Evolutionary conservation across 2,797 vertebrate genomes (phyloP).

Genomic region (Cercopithecus diana): DNA sequence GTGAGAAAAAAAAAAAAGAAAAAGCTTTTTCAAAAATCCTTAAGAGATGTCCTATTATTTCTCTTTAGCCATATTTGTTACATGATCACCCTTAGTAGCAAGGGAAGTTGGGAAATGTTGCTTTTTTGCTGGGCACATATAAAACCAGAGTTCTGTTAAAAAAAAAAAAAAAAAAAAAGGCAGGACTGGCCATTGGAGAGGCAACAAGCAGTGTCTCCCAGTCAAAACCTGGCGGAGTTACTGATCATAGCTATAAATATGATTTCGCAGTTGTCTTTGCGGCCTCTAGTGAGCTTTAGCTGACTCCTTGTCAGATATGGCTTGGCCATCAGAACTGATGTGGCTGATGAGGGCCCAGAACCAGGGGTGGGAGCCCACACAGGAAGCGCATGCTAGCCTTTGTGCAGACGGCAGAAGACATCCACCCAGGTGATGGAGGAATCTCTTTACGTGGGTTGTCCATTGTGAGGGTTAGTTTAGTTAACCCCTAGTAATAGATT

Average conservation of each 20-base stretch:
- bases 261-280: neutral
- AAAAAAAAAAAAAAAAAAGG: neutral
- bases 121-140: neutral
- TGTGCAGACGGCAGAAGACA: neutral
- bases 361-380: rapidly evolving
- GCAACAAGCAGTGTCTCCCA: neutral
- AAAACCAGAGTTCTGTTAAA: neutral
- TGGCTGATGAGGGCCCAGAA: neutral
- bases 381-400: neutral
- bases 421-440: neutral
- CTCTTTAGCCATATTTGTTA: neutral
- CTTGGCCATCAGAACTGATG: neutral
- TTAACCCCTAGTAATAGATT: neutral
- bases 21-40: neutral
- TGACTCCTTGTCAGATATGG: neutral
- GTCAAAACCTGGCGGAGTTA: neutral
- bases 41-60: neutral
- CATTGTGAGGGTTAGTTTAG: neutral
- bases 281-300: neutral
- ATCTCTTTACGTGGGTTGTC: neutral
- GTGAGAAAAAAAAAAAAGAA: neutral
- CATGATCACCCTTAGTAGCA: neutral
- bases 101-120: neutral
- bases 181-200: neutral
- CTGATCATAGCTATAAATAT: neutral